These are phyloP conservation scores for Pachyramphus minor DNA, from an alignment of 2,113 vertebrate genomes.

Conservation along the genomic window DNA sequence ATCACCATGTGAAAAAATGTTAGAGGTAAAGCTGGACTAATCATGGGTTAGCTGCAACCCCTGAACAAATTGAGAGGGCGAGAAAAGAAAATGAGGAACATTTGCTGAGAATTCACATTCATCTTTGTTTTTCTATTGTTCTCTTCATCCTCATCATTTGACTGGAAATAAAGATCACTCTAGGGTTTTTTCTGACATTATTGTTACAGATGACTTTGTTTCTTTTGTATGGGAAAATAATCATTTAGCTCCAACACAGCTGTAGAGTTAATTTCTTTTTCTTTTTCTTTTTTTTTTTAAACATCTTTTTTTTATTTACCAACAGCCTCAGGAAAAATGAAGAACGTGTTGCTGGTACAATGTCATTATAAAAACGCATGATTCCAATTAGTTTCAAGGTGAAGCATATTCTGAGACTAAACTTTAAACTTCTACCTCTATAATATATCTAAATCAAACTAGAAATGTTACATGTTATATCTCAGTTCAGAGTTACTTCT, in stretches of 20 bases:
- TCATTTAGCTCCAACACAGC: neutral
- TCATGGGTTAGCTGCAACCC: neutral
- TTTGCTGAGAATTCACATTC: neutral
- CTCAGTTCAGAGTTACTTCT: neutral
- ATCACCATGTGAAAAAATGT: slow-evolving; percentile 48
- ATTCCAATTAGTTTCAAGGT: neutral
- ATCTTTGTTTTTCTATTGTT: neutral
- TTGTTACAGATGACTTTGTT: neutral
- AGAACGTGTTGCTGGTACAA: neutral
- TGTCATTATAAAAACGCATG: neutral
- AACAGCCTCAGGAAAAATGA: neutral
- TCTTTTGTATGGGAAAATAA: neutral
- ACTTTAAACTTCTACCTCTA: neutral
- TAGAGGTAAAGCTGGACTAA: slow-evolving; percentile 9
- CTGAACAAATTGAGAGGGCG: neutral
- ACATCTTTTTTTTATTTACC: neutral
- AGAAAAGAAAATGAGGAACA: slow-evolving; percentile 1
- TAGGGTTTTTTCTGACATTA: neutral
- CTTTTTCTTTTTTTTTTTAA: neutral
- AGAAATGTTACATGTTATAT: neutral
- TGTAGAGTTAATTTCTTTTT: neutral
- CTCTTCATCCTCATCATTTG: neutral
- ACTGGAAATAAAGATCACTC: neutral
- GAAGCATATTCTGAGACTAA: neutral
- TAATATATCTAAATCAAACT: neutral